Conservation (phyloP, 2,888 invertebrate genomes). For the Chelonus formosanus region DNA sequence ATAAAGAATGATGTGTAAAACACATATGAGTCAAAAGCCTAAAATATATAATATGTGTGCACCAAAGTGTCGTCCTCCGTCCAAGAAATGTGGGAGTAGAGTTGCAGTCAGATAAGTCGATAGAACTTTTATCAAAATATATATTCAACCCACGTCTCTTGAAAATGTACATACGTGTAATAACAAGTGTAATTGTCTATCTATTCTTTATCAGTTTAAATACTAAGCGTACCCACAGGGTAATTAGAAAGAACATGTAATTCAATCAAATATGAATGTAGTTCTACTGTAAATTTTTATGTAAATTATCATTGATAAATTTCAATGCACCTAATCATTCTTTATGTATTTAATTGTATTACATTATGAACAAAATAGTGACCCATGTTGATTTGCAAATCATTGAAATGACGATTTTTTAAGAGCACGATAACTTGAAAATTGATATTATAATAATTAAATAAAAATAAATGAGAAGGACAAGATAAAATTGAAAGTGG, state of each 20-base stretch:
- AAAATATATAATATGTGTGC: neutral
- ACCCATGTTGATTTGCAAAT: no score
- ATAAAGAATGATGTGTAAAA: neutral
- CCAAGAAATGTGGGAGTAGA: neutral
- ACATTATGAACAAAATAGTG: no score
- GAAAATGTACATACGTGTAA: slow-evolving; percentile 9
- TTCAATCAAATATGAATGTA: slow-evolving; percentile 3
- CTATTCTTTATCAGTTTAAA: slow-evolving; percentile 8
- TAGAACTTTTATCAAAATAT: neutral
- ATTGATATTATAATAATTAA: no score
- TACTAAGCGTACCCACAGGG: neutral
- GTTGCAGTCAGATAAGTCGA: neutral
- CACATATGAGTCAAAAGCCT: neutral
- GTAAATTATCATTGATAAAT: slow-evolving; percentile 9
- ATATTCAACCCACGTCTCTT: slow-evolving; percentile 10
- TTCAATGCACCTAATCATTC: neutral
- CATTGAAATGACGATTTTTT: no score
- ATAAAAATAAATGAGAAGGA: no score
- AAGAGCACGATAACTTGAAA: no score
- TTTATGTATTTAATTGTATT: neutral
- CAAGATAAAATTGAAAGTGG: neutral
- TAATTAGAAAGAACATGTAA: neutral
- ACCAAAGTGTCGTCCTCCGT: slow-evolving; percentile 19
- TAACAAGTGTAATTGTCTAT: neutral
- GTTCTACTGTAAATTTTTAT: neutral